Evolutionary conservation across 2,888 invertebrate genomes (phyloP).

Genomic region (Parnassius smintheus): DNA sequence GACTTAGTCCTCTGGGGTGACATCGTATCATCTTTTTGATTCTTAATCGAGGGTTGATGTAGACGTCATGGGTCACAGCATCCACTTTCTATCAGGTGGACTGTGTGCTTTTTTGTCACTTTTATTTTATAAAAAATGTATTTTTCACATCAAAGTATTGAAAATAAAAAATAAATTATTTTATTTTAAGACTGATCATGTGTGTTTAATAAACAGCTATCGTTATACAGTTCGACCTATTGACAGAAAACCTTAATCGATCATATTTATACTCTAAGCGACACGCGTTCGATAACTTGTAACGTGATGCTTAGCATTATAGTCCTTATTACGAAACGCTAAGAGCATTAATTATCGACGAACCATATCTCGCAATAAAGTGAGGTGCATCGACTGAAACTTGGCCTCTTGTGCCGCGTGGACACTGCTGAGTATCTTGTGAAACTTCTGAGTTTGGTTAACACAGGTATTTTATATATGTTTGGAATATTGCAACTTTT

Average conservation of each 20-base stretch:
- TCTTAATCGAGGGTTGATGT: too few species aligned
- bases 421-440: constrained; percentile 10
- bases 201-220: constrained; percentile 26
- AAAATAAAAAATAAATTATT: background rate
- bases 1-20: too few species aligned
- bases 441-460: constrained; percentile 15
- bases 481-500: background rate
- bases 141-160: too few species aligned
- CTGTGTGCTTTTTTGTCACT: too few species aligned
- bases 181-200: constrained; percentile 7
- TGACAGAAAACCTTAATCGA: constrained; percentile 27
- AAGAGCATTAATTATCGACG: constrained; percentile 1
- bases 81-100: too few species aligned
- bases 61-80: too few species aligned
- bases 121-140: too few species aligned
- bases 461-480: constrained; percentile 9
- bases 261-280: constrained; percentile 26
- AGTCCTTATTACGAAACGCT: background rate
- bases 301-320: background rate
- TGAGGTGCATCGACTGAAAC: constrained; percentile 49
- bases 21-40: too few species aligned
- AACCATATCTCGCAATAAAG: constrained; percentile 32
- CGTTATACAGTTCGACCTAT: constrained; percentile 21
- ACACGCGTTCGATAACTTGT: constrained; percentile 31
- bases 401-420: constrained; percentile 39